phyloP scores from a whole-genome alignment of 2,797 vertebrate species.

The Pseudochirops corinnae region DNA sequence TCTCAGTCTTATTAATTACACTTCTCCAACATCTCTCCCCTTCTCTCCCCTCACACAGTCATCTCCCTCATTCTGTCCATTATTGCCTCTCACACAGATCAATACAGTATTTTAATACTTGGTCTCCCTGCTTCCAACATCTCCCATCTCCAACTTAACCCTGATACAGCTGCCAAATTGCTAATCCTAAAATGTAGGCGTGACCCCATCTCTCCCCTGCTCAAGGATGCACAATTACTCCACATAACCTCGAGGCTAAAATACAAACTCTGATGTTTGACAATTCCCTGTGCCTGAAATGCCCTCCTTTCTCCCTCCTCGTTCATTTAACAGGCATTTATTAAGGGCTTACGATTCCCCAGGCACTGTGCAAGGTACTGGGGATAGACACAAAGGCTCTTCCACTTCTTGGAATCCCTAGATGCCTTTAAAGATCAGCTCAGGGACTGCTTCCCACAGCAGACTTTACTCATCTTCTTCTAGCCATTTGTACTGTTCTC shows the following conservation, averaged over 20 bases:
- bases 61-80: background rate
- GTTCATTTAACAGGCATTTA: background rate
- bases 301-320: background rate
- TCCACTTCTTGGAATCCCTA: background rate
- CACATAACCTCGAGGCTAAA: background rate
- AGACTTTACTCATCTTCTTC: background rate
- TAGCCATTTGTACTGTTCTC: background rate
- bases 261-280: background rate
- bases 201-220: background rate
- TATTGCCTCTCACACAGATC: background rate
- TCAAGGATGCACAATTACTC: background rate
- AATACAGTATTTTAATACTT: background rate
- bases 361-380: background rate
- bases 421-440: background rate
- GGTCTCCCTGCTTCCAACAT: background rate
- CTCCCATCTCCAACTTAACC: background rate
- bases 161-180: background rate
- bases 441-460: background rate
- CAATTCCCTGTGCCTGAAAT: background rate
- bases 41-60: background rate
- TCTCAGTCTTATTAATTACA: background rate
- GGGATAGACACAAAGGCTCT: background rate
- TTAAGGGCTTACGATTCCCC: background rate
- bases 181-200: background rate
- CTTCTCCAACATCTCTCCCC: background rate